These are phyloP conservation scores for Ridgeia piscesae DNA, from an alignment of 1,140 invertebrate species.

Conservation along the genomic window DNA sequence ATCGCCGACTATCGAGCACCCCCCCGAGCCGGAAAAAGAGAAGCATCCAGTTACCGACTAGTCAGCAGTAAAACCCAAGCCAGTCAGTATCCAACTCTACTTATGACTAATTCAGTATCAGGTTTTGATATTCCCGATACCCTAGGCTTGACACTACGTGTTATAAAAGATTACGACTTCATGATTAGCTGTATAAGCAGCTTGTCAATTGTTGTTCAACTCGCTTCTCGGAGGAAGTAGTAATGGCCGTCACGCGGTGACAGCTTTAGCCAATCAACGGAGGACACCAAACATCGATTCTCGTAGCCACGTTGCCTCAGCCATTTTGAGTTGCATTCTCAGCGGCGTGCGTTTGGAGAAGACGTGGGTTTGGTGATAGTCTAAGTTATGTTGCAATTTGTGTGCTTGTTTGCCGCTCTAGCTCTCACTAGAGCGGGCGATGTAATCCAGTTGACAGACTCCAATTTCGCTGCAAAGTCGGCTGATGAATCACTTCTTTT, in stretches of 20 bases:
- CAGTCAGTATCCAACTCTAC: no score
- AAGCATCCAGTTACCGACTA: no score
- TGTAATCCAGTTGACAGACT: slow-evolving; percentile 23
- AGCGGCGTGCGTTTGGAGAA: background rate
- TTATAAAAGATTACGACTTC: background rate
- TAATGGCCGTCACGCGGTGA: background rate
- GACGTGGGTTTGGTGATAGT: background rate
- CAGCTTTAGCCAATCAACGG: background rate
- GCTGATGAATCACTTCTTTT: slow-evolving; percentile 22
- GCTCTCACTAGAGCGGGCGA: slow-evolving; percentile 24
- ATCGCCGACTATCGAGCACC: no score
- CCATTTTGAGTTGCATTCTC: background rate
- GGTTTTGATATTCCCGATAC: background rate
- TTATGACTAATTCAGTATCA: no score
- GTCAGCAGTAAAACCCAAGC: no score
- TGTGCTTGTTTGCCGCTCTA: slow-evolving; percentile 14
- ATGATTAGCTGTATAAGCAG: background rate
- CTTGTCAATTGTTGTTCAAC: background rate
- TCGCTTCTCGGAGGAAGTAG: background rate
- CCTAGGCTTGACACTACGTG: background rate
- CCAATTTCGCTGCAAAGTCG: slow-evolving; percentile 21
- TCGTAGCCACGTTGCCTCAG: slow-evolving; percentile 3
- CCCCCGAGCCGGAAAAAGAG: no score
- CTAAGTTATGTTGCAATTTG: background rate
- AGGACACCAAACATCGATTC: background rate